Conservation (phyloP, 64 coral and sea anemone species). For the Montipora cactus region DNA sequence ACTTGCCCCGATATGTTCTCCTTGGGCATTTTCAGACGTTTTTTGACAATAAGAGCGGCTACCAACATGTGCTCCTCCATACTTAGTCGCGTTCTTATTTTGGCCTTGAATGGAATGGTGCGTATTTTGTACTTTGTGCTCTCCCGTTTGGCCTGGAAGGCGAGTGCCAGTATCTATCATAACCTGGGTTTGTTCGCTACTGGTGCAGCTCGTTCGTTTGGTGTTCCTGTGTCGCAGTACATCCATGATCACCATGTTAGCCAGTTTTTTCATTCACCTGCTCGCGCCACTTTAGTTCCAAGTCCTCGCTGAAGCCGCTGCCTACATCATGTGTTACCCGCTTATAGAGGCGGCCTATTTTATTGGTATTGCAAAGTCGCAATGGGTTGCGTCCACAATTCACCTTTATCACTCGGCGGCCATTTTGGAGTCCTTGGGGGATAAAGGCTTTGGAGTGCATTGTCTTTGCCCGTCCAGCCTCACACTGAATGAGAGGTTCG, state of each 20-base stretch:
- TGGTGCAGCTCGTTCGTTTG: neutral
- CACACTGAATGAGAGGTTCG: no score
- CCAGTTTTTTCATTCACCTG: no score
- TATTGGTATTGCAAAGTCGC: neutral
- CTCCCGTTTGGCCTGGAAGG: conserved; percentile 41
- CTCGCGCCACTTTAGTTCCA: no score
- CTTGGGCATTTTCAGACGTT: neutral
- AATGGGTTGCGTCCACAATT: neutral
- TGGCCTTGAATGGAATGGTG: conserved; percentile 31
- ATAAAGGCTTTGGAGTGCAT: no score
- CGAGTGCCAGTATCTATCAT: conserved; percentile 32
- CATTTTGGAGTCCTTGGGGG: no score
- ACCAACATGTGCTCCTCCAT: conserved; percentile 9
- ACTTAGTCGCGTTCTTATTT: conserved; percentile 25
- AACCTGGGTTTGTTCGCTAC: neutral
- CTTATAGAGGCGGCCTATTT: conserved; percentile 3
- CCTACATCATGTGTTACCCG: conserved; percentile 15
- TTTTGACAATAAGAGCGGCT: neutral
- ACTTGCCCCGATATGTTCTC: neutral
- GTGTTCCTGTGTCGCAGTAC: no score
- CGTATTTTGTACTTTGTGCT: neutral
- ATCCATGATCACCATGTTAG: no score
- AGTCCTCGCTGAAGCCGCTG: neutral
- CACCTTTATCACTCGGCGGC: no score
- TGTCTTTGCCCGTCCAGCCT: no score